These are phyloP conservation scores for Nomia melanderi DNA, from an alignment of 1,140 invertebrate species.

Conservation along the genomic window DNA sequence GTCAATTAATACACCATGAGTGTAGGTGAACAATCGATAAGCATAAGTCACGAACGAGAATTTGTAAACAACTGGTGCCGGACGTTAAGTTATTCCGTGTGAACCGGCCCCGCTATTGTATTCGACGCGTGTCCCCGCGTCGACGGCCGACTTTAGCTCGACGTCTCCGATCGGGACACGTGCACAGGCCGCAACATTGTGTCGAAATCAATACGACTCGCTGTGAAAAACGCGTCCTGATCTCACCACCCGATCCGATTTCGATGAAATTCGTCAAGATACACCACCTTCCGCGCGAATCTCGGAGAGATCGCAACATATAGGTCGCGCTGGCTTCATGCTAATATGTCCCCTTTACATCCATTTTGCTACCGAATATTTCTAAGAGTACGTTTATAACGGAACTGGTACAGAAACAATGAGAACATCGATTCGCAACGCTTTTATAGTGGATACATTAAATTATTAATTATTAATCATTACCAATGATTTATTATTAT, in stretches of 20 bases:
- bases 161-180: conserved; percentile 37
- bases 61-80: conserved; percentile 32
- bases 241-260: neutral
- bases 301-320: neutral
- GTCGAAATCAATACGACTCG: conserved; percentile 8
- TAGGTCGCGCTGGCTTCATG: conserved; percentile 21
- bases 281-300: conserved; percentile 5
- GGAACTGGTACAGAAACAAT: too few species aligned
- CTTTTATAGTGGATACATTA: too few species aligned
- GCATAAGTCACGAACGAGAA: conserved; percentile 26
- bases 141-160: conserved; percentile 42
- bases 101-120: conserved; percentile 32
- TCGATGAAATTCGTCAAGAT: conserved; percentile 21
- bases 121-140: conserved; percentile 51
- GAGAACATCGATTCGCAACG: too few species aligned
- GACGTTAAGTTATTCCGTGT: conserved; percentile 48
- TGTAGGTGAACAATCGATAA: conserved; percentile 22
- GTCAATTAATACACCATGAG: conserved; percentile 15
- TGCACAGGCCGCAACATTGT: conserved; percentile 7
- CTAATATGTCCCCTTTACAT: conserved; percentile 39
- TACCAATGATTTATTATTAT: too few species aligned
- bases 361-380: conserved; percentile 33
- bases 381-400: too few species aligned
- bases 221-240: neutral
- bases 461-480: too few species aligned